Base-by-base conservation (phyloP, 2,113 vertebrate genomes). In the Perca fluviatilis region DNA sequence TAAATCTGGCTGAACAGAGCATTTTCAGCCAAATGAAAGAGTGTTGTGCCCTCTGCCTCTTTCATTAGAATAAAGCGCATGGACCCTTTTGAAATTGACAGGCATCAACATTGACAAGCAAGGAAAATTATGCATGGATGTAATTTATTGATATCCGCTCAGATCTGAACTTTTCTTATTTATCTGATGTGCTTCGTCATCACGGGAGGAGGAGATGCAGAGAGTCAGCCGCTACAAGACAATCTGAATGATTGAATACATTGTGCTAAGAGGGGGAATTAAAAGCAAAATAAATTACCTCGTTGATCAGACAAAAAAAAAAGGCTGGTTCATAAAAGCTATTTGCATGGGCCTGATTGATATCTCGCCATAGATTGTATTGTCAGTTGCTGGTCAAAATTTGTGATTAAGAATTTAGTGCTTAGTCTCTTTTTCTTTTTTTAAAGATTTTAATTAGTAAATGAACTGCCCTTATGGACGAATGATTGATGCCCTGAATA, bases 371-470 rank as follows among this genome's bases (percentile, higher is more conserved):
- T 94, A 74, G 92, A 95, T 95, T 91, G 87, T 91, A 84, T 89
- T 79, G 91, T 92, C 79, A 86, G 92, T 80, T 82, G 88, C 83
- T 80, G 58, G 90, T 95, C 90, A 93, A 94, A 96, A 97, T 88
- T 93, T 11, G 83, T 95, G 94, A 97, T 96, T 96, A 96, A 97
- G 93, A 95, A 94, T 96, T 96, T 95, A 94, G 89, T 92, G 92
- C 91, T 95, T 95, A 94, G 96, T 97, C 97, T 95, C 36, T 75
- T 96, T 96, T 96, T 96, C 27, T 27, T 83, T 80, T 67, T 4
- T 11, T 43, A 10, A 94, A 89, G 67, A 96, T 97, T 98, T 97
- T 97, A 98, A 99, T 98, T 97, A 97, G 97, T 95, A 97, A 97
- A 97, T 96, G 96, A 97, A 94, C 96, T 94, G 91, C 95, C 78